Evolutionary conservation across 2,888 invertebrate species (phyloP).

Genomic region (Ashinkailepas kermadecensis): DNA sequence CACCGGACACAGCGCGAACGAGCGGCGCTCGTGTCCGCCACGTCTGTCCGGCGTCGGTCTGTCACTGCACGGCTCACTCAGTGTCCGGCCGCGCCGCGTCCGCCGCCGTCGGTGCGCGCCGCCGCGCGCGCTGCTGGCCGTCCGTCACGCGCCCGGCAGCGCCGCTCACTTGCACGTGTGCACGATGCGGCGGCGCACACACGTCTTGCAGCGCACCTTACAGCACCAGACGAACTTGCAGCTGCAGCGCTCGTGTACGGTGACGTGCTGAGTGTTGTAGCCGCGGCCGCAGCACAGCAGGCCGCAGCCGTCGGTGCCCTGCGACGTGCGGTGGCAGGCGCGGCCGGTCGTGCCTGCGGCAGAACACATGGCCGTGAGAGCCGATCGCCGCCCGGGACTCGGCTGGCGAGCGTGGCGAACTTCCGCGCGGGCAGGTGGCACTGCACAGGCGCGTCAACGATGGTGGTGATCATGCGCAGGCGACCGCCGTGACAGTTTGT

Average conservation of each 20-base stretch:
- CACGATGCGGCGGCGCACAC: conserved; percentile 37
- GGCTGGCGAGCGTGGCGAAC: too few species aligned
- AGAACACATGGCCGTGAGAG: too few species aligned
- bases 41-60: too few species aligned
- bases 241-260: conserved; percentile 41
- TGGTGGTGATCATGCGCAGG: too few species aligned
- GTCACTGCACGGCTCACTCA: too few species aligned
- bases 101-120: not conserved
- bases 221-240: conserved; percentile 47
- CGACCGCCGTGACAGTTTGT: too few species aligned
- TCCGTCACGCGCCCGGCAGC: not conserved
- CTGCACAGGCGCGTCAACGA: too few species aligned
- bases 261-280: conserved; percentile 38
- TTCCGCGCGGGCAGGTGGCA: too few species aligned
- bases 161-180: conserved; percentile 35
- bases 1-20: too few species aligned
- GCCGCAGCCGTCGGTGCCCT: conserved; percentile 43
- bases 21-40: too few species aligned
- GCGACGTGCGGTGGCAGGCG: not conserved
- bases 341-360: not conserved
- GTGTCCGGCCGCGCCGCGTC: not conserved
- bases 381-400: too few species aligned
- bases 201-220: conserved; percentile 43
- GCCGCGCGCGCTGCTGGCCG: too few species aligned
- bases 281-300: conserved; percentile 38